Evolutionary conservation across 2,888 invertebrate genomes (phyloP), one percentile per base, ranked within the genome.

Genomic region (Physocephala rufipes): DNA sequence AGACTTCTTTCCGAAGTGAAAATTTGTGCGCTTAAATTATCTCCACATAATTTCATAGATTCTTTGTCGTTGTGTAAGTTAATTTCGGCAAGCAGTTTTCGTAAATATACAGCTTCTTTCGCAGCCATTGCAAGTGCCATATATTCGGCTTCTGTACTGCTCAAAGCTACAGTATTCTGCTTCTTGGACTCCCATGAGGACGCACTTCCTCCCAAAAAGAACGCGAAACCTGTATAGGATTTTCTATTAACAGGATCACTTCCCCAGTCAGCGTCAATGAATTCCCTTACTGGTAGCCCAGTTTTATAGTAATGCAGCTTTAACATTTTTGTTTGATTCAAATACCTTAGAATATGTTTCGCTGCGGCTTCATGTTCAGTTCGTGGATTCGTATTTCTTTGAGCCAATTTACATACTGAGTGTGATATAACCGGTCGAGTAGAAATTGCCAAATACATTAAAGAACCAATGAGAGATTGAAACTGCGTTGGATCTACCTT

Each of bases 71-170:
- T n/a, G n/a, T n/a, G n/a, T n/a, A n/a, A n/a, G n/a, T n/a, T n/a
- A n/a, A n/a, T n/a, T n/a, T n/a, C n/a, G n/a, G n/a, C n/a, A n/a
- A n/a, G n/a, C n/a, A 59, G 59, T 26, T 2, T 7, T 24, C 24
- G 59, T 26, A 59, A 21, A 2, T 59, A 59, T 12, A 59, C 28
- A 26, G 59, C 36, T 59, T 59, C 59, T 5, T 59, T 59, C 4
- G 21, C 19, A 2, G 59, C 59, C 28, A 12, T 24, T n/a, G 59
- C 21, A 13, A 59, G 21, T 5, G 59, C 59, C 12, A 59, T 19
- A 19, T 53, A 53, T 21, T 53, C 53, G 16, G 53, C 53, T 47
- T 47, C 47, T 16, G 16, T 47, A 16, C 47, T 47, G 47, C 47
- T 47, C 1, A 47, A 47, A 12, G 53, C 3, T 9, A 53, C 53